Evolutionary conservation across 2,888 invertebrate genomes (phyloP), one percentile per base, ranked within the genome.

Genomic region (Temnothorax ravouxi): DNA sequence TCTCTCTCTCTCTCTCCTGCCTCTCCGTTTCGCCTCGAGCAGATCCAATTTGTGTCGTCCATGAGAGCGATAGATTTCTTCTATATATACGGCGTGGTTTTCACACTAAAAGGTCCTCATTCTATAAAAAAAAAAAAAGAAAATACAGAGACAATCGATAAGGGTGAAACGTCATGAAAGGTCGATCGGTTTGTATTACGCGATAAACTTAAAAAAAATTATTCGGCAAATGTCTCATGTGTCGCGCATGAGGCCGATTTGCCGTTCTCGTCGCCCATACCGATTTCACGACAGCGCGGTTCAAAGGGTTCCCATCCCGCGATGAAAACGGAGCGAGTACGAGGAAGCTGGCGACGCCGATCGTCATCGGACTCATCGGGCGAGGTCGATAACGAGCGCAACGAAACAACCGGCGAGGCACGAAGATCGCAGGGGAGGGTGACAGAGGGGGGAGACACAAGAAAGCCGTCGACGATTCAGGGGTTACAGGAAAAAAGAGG

Each of bases 1-100:
- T 64, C 41, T 61, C 72, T 44, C 3, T n/a, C 2, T n/a, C 11
- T 56, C 41, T 54, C 41, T 21, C 2, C n/a, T 34, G 44, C 29
- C 9, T 29, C 44, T 34, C 29, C 34, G n/a, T 15, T 44, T 77
- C 11, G 29, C 15, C 44, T 47, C 44, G 56, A 56, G 25, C 72
- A 59, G 71, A 79, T 79, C 71, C 72, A 80, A 80, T 72, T 80
- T 59, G 47, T 34, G 79, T 71, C 56, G 44, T 71, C 44, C 38
- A 69, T 4, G 59, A 72, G 21, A 80, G n/a, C 72, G 72, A 80
- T 59, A 71, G 34, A 34, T 71, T 72, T 79, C 67, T 38, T 71
- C 56, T 18, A n/a, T n/a, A n/a, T n/a, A n/a, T n/a, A 47, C 18
- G 71, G 34, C 41, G 44, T 18, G 21, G 18, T 79, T 29, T 56